A percentile compares a stretch with the other conserved stretches of the same genome.
These are phyloP conservation scores for Porites australiensis DNA, from an alignment of 64 coral and sea anemone species.

Conservation along the genomic window DNA sequence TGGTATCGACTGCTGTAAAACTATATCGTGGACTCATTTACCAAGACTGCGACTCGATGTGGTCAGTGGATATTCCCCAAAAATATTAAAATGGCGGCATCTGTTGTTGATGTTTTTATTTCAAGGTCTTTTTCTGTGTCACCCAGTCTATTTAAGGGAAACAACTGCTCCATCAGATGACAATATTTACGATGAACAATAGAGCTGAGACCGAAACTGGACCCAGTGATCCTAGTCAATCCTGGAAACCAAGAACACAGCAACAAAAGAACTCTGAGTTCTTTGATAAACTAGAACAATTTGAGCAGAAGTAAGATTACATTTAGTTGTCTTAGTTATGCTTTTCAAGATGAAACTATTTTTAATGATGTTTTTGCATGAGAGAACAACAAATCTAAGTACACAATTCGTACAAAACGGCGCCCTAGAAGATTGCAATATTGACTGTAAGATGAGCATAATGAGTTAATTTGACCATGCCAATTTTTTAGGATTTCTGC, in stretches of 20 bases:
- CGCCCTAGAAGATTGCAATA: no score
- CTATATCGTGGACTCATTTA: background rate
- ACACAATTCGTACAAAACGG: no score
- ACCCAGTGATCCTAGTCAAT: background rate
- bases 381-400: no score
- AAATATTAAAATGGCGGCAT: background rate
- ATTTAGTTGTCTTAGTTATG: background rate
- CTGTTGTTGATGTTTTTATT: background rate
- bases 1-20: slow-evolving; percentile 18
- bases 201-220: slow-evolving; percentile 37
- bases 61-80: background rate
- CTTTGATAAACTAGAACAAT: slow-evolving; percentile 79
- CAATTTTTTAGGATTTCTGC: slow-evolving; percentile 56
- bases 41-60: background rate
- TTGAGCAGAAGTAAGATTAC: slow-evolving; percentile 83
- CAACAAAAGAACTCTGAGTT: slow-evolving; percentile 86
- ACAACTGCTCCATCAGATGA: background rate
- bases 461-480: no score
- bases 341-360: background rate
- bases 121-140: background rate
- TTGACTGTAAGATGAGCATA: no score
- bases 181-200: slow-evolving; percentile 57
- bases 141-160: background rate
- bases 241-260: slow-evolving; percentile 16
- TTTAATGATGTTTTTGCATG: no score